Percentiles rank a stretch among this genome's conserved stretches.
phyloP scores from a whole-genome alignment of 2,797 vertebrate species.

The Chloroceryle inda region DNA sequence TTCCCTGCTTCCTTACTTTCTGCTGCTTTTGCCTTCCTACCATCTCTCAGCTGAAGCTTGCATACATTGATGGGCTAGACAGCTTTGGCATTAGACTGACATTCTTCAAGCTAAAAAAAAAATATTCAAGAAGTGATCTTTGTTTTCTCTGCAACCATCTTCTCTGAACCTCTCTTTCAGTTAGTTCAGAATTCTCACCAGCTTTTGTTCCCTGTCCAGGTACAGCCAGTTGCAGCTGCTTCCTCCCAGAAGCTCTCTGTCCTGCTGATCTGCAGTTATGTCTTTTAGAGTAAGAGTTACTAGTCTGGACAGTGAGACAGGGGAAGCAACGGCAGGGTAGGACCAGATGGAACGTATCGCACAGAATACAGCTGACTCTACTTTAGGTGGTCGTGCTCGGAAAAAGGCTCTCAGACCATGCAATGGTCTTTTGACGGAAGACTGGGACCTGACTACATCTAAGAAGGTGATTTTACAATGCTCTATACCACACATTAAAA shows the following conservation, averaged over 20 bases:
- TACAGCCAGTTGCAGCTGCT: background rate
- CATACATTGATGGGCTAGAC: background rate
- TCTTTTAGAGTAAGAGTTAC: rapidly evolving
- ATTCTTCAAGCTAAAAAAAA: background rate
- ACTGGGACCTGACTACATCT: background rate
- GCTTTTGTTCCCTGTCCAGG: background rate
- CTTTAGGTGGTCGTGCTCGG: background rate
- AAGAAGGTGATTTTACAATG: background rate
- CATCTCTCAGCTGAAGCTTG: background rate
- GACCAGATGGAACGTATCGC: background rate
- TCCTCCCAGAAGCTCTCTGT: background rate
- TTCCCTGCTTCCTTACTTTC: background rate
- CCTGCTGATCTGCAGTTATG: background rate
- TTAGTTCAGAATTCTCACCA: background rate
- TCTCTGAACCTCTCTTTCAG: background rate
- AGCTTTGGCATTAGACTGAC: background rate
- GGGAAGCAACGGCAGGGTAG: background rate
- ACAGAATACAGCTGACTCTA: background rate
- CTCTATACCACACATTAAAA: background rate
- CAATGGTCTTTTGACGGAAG: background rate
- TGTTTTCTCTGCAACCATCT: background rate
- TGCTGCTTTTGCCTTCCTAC: background rate
- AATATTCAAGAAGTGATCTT: too few species aligned
- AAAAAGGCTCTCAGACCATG: background rate
- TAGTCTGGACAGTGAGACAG: rapidly evolving